Evolutionary conservation across 2,888 invertebrate species (phyloP).

Genomic region (Osedax fenrisi): DNA sequence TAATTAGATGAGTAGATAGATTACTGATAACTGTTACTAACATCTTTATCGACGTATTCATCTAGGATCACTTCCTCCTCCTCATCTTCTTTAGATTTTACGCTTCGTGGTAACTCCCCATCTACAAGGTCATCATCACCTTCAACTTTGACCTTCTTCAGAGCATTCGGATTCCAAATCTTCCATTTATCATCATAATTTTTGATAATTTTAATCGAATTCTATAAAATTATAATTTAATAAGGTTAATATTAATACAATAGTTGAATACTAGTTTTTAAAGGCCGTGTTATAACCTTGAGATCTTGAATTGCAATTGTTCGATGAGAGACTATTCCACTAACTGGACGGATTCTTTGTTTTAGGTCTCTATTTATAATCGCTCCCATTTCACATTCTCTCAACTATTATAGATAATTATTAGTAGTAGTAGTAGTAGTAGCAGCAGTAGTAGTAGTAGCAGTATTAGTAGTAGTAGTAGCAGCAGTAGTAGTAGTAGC

Average conservation of each 20-base stretch:
- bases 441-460: too few relatives aligned
- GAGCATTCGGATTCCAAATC: constrained; percentile 60
- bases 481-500: too few relatives aligned
- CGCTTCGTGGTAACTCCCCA: neutral
- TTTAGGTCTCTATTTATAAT: constrained; percentile 92
- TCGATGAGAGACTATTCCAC: constrained; percentile 46
- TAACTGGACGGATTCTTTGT: constrained; percentile 71
- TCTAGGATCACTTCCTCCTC: neutral
- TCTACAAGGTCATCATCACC: neutral
- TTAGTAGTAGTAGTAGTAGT: too few relatives aligned
- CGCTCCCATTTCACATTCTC: constrained; percentile 80
- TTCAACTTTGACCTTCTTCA: constrained; percentile 40
- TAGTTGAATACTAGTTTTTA: too few relatives aligned
- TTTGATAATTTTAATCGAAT: constrained; percentile 79
- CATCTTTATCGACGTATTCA: neutral
- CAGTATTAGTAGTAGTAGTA: too few relatives aligned
- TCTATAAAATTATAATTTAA: too few relatives aligned
- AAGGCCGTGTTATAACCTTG: too few relatives aligned
- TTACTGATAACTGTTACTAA: too few relatives aligned
- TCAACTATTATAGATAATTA: too few relatives aligned
- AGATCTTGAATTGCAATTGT: constrained; percentile 32
- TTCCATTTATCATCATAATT: constrained; percentile 73
- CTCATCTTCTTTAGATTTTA: neutral
- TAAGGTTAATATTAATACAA: too few relatives aligned
- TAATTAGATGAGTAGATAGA: too few relatives aligned